Evolutionary conservation across 2,888 invertebrate species (phyloP).

Genomic region (Polymixis lichenea): DNA sequence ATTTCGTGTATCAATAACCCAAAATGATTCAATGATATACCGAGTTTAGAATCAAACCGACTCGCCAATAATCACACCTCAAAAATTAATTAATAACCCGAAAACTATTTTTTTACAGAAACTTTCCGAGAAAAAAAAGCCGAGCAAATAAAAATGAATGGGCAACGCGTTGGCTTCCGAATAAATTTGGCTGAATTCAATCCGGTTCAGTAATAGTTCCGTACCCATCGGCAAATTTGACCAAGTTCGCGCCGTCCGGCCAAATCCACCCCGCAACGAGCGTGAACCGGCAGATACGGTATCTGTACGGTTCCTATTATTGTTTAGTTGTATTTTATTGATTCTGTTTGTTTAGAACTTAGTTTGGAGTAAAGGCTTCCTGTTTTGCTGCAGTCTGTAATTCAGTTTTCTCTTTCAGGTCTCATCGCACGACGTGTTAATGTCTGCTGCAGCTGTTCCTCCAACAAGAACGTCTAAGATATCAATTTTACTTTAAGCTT

Average conservation of each 20-base stretch:
- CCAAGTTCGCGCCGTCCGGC: conserved; percentile 70
- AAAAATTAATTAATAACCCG: not conserved
- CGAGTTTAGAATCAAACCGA: not conserved
- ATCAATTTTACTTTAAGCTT: not conserved
- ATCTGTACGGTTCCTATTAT: conserved; percentile 37
- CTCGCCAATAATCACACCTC: not conserved
- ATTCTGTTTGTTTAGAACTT: not conserved
- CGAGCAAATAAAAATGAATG: conserved; percentile 47
- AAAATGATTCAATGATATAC: too few species aligned
- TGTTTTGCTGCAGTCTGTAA: not conserved
- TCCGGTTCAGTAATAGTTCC: conserved; percentile 64
- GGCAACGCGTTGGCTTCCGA: conserved; percentile 49
- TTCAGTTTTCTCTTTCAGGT: conserved; percentile 1
- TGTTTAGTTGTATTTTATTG: conserved; percentile 44
- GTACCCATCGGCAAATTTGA: conserved; percentile 72
- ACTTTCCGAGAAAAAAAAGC: conserved; percentile 15
- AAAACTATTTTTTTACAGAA: conserved; percentile 30
- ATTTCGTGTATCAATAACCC: not conserved
- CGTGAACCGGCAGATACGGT: conserved; percentile 56
- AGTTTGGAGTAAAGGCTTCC: not conserved
- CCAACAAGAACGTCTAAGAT: not conserved
- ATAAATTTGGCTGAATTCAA: conserved; percentile 72
- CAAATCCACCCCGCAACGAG: conserved; percentile 65
- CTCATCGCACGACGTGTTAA: not conserved
- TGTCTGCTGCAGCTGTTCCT: too few species aligned